These are phyloP conservation scores for Lottia scabra DNA, from an alignment of 2,888 invertebrate genomes.

Conservation along the genomic window DNA sequence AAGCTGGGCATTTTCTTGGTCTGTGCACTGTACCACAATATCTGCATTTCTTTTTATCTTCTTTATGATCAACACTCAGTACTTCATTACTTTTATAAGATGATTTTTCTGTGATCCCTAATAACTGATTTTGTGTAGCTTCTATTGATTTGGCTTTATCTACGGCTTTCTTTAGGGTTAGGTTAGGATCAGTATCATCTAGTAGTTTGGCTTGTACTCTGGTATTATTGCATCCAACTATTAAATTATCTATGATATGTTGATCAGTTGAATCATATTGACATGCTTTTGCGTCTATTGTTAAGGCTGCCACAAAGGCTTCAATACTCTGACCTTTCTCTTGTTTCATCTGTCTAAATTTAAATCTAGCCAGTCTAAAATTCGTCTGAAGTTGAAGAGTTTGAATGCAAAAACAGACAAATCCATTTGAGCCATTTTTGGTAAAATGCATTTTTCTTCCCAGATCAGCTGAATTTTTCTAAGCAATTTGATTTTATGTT, in stretches of 20 bases:
- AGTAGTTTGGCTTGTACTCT: neutral
- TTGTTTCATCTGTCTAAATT: neutral
- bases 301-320: neutral
- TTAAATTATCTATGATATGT: neutral
- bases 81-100: neutral
- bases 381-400: neutral
- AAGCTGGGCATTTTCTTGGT: neutral
- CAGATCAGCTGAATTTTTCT: too few species aligned
- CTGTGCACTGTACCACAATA: constrained; percentile 2
- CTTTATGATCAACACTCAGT: neutral
- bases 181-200: neutral
- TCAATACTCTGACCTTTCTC: neutral
- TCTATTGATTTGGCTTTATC: neutral
- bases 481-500: too few species aligned
- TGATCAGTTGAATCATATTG: neutral
- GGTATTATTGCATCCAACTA: neutral
- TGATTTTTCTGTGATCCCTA: neutral
- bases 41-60: too few species aligned
- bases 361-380: neutral
- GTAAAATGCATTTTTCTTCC: too few species aligned
- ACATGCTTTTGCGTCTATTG: neutral
- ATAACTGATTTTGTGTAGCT: neutral
- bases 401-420: too few species aligned
- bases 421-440: too few species aligned
- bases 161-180: neutral